These are phyloP conservation scores for Sogatella furcifera DNA, from an alignment of 1,140 invertebrate species.

Conservation along the genomic window DNA sequence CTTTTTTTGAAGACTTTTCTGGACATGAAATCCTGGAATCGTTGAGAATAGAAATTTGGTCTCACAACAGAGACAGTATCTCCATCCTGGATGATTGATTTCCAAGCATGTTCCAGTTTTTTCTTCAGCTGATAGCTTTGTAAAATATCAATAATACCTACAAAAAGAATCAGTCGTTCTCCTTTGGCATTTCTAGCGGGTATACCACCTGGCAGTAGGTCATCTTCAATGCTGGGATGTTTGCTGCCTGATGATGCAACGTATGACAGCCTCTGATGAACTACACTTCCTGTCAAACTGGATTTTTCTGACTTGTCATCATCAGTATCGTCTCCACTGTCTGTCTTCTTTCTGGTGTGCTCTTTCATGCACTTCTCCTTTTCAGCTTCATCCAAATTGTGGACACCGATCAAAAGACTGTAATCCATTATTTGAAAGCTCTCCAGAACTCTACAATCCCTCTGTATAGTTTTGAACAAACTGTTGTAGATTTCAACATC, in stretches of 20 bases:
- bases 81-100: constrained; percentile 54
- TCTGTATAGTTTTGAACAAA: constrained; percentile 85
- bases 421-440: constrained; percentile 99
- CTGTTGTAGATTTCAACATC: constrained; percentile 88
- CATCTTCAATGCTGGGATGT: constrained; percentile 81
- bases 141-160: constrained; percentile 63
- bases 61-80: constrained; percentile 57
- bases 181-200: constrained; percentile 57
- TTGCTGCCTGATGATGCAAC: constrained; percentile 90
- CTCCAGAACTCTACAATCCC: constrained; percentile 90
- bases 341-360: background rate
- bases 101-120: constrained; percentile 57
- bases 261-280: constrained; percentile 78
- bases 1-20: constrained; percentile 48
- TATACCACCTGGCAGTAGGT: constrained; percentile 78
- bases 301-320: background rate
- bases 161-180: constrained; percentile 50
- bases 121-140: constrained; percentile 57
- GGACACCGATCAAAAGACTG: constrained; percentile 85
- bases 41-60: constrained; percentile 50
- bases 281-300: constrained; percentile 55
- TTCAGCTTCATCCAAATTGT: constrained; percentile 78
- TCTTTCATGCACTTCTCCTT: constrained; percentile 57
- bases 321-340: background rate
- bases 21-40: constrained; percentile 51